Conservation (phyloP, 2,113 vertebrate genomes). For the Semicossyphus pulcher region DNA sequence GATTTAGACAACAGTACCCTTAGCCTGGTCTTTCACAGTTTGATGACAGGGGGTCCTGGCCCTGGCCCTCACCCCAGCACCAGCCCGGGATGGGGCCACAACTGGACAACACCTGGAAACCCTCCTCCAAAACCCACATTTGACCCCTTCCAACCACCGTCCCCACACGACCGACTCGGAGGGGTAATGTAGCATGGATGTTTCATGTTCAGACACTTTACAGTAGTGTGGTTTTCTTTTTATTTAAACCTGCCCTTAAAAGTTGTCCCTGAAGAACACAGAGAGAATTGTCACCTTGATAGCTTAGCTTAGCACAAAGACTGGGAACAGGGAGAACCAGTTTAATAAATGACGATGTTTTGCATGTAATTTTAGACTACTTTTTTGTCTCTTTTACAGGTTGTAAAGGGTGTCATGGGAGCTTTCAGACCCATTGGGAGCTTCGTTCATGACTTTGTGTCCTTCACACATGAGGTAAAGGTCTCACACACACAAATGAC, state of each 20-base stretch:
- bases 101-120: conserved; percentile 28
- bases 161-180: conserved; percentile 43
- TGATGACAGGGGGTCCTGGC: conserved; percentile 45
- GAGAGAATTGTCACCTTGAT: no score
- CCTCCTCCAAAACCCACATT: background rate
- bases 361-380: background rate
- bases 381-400: conserved; percentile 57
- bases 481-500: background rate
- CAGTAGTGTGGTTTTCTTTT: background rate
- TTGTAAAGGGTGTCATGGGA: conserved; percentile 62
- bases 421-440: conserved; percentile 72
- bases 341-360: background rate
- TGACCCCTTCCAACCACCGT: background rate
- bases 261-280: no score
- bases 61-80: conserved; percentile 8
- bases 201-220: no score
- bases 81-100: conserved; percentile 2
- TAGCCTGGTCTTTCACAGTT: conserved; percentile 74
- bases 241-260: no score
- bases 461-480: conserved; percentile 76
- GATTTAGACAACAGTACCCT: conserved; percentile 72
- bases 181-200: conserved; percentile 59
- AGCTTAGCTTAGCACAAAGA: no score
- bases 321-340: no score
- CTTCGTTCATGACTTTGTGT: conserved; percentile 77